Evolutionary conservation across 2,113 vertebrate genomes (phyloP).

Genomic region (Micronycteris hirsuta): DNA sequence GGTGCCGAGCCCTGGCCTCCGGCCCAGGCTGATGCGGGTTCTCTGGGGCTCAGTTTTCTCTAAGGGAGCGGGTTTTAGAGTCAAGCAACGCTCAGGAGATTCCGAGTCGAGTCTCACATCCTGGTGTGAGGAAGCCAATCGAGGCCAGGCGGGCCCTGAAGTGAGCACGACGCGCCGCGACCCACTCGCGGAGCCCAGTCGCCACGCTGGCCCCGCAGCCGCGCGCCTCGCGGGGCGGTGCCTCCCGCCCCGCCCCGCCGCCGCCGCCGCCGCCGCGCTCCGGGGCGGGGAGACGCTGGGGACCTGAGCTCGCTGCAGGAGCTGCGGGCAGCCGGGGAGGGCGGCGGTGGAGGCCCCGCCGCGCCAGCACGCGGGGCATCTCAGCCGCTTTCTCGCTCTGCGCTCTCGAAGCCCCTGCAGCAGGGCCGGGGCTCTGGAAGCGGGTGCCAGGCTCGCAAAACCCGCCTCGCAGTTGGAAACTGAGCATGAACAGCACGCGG

Average conservation of each 20-base stretch:
- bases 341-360: background rate
- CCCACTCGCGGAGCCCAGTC: background rate
- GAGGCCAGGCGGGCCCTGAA: fast-evolving
- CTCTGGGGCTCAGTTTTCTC: conserved; percentile 83
- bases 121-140: conserved; percentile 73
- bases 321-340: background rate
- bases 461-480: background rate
- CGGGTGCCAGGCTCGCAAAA: background rate
- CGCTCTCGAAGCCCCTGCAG: fast-evolving
- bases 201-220: background rate
- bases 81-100: conserved; percentile 89
- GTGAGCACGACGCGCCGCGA: fast-evolving
- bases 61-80: conserved; percentile 84
- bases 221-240: too few species aligned
- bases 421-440: background rate
- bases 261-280: background rate
- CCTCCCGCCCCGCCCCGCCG: background rate
- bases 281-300: background rate
- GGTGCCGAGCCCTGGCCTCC: conserved; percentile 78
- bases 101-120: conserved; percentile 88
- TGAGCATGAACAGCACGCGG: background rate
- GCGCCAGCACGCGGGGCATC: fast-evolving
- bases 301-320: background rate
- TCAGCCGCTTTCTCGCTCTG: fast-evolving
- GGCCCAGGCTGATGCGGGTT: conserved; percentile 75